Evolutionary conservation across 92 coral and sea anemone genomes (phyloP), one percentile per base, ranked within the genome.

Genomic region (Porites lobata): DNA sequence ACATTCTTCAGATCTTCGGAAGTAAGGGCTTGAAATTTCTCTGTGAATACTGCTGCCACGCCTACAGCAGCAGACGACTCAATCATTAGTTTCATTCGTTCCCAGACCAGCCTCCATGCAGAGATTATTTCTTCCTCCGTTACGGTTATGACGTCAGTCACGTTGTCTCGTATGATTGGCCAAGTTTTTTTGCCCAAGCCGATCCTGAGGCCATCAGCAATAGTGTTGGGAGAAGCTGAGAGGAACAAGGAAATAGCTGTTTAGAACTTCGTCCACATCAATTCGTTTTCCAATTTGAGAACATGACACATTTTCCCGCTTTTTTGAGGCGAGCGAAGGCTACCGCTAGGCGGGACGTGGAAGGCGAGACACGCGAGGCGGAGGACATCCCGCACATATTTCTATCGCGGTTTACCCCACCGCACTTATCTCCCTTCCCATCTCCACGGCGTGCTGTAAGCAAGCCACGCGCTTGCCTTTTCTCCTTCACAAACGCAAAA

Each of bases 11-110:
- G 52, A 15, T 80, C 93, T 19, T 84, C 53, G n/a, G 82, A 63
- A 47, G 88, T 86, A n/a, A 86, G 77, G 24, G 90, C 77, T 70
- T 88, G 81, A 83, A 97, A 97, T 81, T 85, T 95, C 19, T 92
- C 91, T 12, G 91, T 89, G 65, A 97, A 91, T 9, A 92, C 96
- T 32, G 98, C 99, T 32, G 99, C 99, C 65, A 97, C 94, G 9
- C 96, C 98, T 9, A 97, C 99, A 17, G 98, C 99, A n/a, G 99
- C 98, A 21, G 99, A 97, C 29, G 99, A 96, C 84, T 97, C 99
- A 76, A 97, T 95, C 32, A 97, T 89, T 7, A 97, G 65, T 78
- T 97, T 97, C 99, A 97, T 97, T 86, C 99, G 92, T 85, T 97
- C 99, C 95, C 98, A 90, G 73, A 97, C 98, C 61, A 97, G 87